Percentiles rank a stretch among this genome's conserved stretches.
Conservation (phyloP, 2,888 invertebrate species). For the Leucophora obtusa region DNA sequence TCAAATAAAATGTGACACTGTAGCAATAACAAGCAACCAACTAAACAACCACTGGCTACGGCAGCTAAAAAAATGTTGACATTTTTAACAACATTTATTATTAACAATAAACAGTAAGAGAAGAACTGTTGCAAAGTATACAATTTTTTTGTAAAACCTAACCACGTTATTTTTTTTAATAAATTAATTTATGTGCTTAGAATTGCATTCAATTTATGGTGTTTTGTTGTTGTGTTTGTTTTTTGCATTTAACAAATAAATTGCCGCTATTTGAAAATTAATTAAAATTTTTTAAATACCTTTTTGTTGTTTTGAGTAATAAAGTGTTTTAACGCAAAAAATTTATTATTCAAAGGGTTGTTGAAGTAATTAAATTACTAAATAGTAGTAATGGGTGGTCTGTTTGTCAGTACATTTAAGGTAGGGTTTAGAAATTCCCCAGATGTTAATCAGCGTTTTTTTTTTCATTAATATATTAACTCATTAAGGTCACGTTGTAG, state of each 20-base stretch:
- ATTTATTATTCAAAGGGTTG: conserved; percentile 57
- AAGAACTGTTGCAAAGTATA: not conserved
- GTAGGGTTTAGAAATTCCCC: conserved; percentile 40
- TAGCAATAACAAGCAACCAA: not conserved
- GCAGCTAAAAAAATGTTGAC: conserved; percentile 1
- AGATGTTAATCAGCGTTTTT: conserved; percentile 20
- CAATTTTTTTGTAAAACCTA: not conserved
- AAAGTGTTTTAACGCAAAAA: conserved; percentile 38
- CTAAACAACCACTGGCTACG: not conserved
- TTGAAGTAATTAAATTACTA: conserved; percentile 69
- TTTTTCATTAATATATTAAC: not conserved
- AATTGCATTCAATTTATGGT: conserved; percentile 1
- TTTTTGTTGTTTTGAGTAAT: conserved; percentile 46
- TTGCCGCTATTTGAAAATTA: conserved; percentile 51
- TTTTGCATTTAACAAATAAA: conserved; percentile 24
- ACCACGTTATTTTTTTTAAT: not conserved
- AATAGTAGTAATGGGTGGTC: conserved; percentile 46
- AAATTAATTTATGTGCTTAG: conserved; percentile 4
- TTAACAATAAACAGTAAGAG: not conserved
- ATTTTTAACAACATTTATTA: not conserved
- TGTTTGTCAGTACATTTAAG: conserved; percentile 8
- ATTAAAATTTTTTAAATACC: conserved; percentile 61
- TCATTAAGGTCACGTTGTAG: no score
- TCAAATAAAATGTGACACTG: conserved; percentile 64
- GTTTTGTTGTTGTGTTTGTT: no score